A percentile compares a stretch with the other conserved stretches of the same genome.
Conservation (phyloP, 2,113 vertebrate species). For the Saiga tatarica region DNA sequence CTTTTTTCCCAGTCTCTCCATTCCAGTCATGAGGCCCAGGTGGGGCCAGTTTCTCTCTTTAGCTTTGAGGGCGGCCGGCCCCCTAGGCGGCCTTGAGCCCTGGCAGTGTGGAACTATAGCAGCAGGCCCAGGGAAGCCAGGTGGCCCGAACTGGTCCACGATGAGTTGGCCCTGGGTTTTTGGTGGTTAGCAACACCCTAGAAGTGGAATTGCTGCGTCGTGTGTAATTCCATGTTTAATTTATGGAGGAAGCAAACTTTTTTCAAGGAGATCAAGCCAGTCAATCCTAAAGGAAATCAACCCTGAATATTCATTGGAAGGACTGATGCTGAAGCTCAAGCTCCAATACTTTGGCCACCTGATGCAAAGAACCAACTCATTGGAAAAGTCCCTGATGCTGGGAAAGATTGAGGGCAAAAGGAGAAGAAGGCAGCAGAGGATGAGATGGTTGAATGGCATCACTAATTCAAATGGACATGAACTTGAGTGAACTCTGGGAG, state of each 20-base stretch:
- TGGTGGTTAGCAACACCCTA: not conserved
- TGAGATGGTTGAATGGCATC: not conserved
- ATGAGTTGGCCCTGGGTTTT: not conserved
- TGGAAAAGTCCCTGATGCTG: not conserved
- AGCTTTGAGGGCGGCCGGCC: rapidly evolving
- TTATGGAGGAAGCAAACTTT: not conserved
- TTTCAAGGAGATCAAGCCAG: not conserved
- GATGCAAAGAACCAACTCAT: not conserved
- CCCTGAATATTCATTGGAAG: not conserved
- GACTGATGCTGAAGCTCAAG: not conserved
- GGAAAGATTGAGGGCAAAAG: not conserved
- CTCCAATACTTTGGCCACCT: not conserved
- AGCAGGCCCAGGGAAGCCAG: not conserved
- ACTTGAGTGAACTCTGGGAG: not conserved
- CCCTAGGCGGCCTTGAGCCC: not conserved
- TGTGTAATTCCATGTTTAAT: rapidly evolving
- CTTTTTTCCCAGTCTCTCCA: not conserved
- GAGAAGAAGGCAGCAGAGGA: rapidly evolving
- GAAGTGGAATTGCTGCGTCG: not conserved
- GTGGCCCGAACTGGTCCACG: not conserved
- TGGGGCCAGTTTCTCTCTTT: not conserved
- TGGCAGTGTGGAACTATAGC: rapidly evolving
- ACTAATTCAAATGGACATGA: not conserved
- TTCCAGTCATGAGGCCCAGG: not conserved
- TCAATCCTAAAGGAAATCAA: not conserved